Base-by-base conservation (phyloP, 2,888 invertebrate genomes). In the Amphiduros pacificus region DNA sequence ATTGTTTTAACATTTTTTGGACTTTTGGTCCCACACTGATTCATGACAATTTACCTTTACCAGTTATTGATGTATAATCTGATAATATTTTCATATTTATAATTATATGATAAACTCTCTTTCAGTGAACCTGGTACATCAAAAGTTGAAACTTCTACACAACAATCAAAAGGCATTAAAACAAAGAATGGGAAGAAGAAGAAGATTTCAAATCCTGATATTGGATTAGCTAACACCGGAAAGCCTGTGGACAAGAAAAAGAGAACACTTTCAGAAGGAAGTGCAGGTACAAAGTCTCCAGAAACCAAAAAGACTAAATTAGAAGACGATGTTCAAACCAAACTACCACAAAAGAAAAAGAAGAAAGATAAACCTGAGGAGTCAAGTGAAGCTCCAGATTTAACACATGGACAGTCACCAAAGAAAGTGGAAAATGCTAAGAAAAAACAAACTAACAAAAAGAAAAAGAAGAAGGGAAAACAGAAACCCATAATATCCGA, bases 401-500 rank as follows among this genome's bases (percentile, higher is more conserved):
- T 28, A 52, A 36, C 17, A 62, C 69, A 71, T 52, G 48, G 68
- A n/a, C 48, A 44, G 60, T 61, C 17, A 9, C 52, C 27, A 2
- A 41, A 24, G 53, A 41, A 41, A 22, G 27, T 20, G 11, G 20
- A 17, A 59, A 58, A 61, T 60, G 48, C 60, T 51, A 64, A 81
- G 54, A 27, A 41, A n/a, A 53, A 51, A 22, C n/a, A 29, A 26
- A 52, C 31, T 51, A 59, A 41, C 29, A 67, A 68, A 50, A 66
- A 69, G 57, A 64, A 67, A 58, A 65, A 66, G 36, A 63, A 55
- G 49, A 68, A 66, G 51, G 60, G 54, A 53, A 58, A 54, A 26
- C 55, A 55, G 57, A 63, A 52, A 56, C 55, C 55, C 24, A 44
- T 55, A 32, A 61, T 71, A 49, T 71, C 91, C 1, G 91, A 93